A percentile compares a stretch with the other conserved stretches of the same genome.
phyloP scores from a whole-genome alignment of 1,140 invertebrate species.

The Polyergus mexicanus region DNA sequence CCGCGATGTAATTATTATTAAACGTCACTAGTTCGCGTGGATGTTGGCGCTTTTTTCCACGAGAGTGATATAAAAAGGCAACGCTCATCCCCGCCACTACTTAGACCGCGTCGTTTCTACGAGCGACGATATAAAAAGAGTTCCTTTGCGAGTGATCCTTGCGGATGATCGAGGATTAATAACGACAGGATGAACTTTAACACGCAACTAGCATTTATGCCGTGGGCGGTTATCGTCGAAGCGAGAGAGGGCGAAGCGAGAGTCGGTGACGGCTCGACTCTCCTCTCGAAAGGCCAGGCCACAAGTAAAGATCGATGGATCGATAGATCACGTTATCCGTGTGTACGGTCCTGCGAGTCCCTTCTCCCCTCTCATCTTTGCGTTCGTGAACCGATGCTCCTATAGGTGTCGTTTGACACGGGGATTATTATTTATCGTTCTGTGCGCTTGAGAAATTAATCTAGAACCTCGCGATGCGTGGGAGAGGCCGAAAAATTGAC shows the following conservation, averaged over 20 bases:
- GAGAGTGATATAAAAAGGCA: conserved; percentile 52
- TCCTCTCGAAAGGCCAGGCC: conserved; percentile 54
- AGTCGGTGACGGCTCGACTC: conserved; percentile 15
- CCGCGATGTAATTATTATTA: conserved; percentile 55
- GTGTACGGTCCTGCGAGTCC: conserved; percentile 29
- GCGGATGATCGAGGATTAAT: conserved; percentile 63
- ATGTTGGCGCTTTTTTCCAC: conserved; percentile 34
- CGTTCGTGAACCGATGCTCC: conserved; percentile 39
- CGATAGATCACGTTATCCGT: conserved; percentile 52
- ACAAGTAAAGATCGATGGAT: conserved; percentile 62
- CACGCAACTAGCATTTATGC: conserved; percentile 61
- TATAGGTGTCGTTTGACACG: conserved; percentile 47
- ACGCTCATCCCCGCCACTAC: background rate
- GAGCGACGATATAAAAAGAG: conserved; percentile 62
- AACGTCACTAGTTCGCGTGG: conserved; percentile 45
- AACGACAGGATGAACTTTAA: conserved; percentile 65
- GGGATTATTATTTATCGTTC: conserved; percentile 59
- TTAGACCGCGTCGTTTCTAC: conserved; percentile 51
- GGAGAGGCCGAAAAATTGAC: conserved; percentile 15
- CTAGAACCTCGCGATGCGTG: conserved; percentile 11
- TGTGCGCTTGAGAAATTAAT: conserved; percentile 53
- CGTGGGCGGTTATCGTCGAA: conserved; percentile 50
- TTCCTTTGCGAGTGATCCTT: conserved; percentile 62
- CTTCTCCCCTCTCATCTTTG: background rate
- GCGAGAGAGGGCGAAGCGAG: conserved; percentile 49